These are phyloP conservation scores for Platypus cylindrus DNA, from an alignment of 2,888 invertebrate species.

Conservation along the genomic window DNA sequence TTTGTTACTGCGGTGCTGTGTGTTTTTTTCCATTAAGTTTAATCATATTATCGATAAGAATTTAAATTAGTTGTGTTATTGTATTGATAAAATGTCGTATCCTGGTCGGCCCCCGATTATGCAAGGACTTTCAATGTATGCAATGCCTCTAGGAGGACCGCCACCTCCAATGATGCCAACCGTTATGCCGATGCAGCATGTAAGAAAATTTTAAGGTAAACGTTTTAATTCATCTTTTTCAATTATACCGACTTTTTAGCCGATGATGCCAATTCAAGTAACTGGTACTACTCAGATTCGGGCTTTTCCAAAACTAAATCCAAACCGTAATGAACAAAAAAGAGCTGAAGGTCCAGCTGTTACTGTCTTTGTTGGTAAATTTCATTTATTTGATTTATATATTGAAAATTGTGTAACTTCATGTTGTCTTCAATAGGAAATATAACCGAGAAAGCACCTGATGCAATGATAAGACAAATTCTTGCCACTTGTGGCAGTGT, in stretches of 20 bases:
- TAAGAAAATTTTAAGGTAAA: constrained; percentile 37
- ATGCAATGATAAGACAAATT: constrained; percentile 86
- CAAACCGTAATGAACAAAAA: constrained; percentile 31
- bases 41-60: too few relatives aligned
- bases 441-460: constrained; percentile 89
- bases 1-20: too few relatives aligned
- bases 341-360: constrained; percentile 70
- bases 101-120: constrained; percentile 75
- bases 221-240: background rate
- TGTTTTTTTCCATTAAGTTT: too few relatives aligned
- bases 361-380: constrained; percentile 91
- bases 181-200: constrained; percentile 61
- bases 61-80: too few relatives aligned
- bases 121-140: constrained; percentile 54
- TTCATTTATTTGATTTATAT: background rate
- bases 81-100: constrained; percentile 66
- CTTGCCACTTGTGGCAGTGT: constrained; percentile 89
- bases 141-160: constrained; percentile 48
- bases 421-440: constrained; percentile 42
- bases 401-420: background rate
- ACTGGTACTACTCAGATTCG: constrained; percentile 34
- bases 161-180: constrained; percentile 60
- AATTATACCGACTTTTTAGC: constrained; percentile 19
- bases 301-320: constrained; percentile 32
- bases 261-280: constrained; percentile 44